Conservation (phyloP, 2,888 invertebrate species). For the Iselma pallidipennis region DNA sequence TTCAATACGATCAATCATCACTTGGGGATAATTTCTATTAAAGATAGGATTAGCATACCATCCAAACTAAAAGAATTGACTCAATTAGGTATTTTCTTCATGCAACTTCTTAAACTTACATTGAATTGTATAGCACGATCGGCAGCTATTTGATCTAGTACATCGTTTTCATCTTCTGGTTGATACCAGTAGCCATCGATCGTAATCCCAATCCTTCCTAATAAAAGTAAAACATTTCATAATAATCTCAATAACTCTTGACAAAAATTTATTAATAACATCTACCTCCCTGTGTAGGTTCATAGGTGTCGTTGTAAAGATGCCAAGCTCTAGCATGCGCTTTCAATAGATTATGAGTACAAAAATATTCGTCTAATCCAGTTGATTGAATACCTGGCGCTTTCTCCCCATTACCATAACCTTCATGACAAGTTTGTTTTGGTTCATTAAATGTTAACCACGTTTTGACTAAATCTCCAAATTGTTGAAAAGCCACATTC, state of each 20-base stretch:
- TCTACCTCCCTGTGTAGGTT: slow-evolving; percentile 29
- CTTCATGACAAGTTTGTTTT: slow-evolving; percentile 37
- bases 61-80: slow-evolving; percentile 30
- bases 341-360: slow-evolving; percentile 65
- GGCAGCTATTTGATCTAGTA: slow-evolving; percentile 57
- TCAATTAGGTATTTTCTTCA: not conserved
- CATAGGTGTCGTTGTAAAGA: slow-evolving; percentile 64
- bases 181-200: slow-evolving; percentile 59
- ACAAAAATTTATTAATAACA: no score
- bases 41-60: slow-evolving; percentile 56
- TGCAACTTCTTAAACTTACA: slow-evolving; percentile 6
- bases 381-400: slow-evolving; percentile 53
- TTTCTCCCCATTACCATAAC: slow-evolving; percentile 32
- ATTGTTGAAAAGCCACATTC: slow-evolving; percentile 49
- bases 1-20: slow-evolving; percentile 57
- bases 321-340: slow-evolving; percentile 69
- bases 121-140: slow-evolving; percentile 50
- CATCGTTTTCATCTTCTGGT: slow-evolving; percentile 52
- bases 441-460: slow-evolving; percentile 63
- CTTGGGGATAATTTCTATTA: slow-evolving; percentile 59
- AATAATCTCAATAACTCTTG: not conserved
- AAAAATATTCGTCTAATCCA: slow-evolving; percentile 64
- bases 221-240: slow-evolving; percentile 17
- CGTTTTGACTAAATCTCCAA: slow-evolving; percentile 47
- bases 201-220: slow-evolving; percentile 62